Evolutionary conservation across 2,888 invertebrate species (phyloP).

Genomic region (Melolontha melolontha): DNA sequence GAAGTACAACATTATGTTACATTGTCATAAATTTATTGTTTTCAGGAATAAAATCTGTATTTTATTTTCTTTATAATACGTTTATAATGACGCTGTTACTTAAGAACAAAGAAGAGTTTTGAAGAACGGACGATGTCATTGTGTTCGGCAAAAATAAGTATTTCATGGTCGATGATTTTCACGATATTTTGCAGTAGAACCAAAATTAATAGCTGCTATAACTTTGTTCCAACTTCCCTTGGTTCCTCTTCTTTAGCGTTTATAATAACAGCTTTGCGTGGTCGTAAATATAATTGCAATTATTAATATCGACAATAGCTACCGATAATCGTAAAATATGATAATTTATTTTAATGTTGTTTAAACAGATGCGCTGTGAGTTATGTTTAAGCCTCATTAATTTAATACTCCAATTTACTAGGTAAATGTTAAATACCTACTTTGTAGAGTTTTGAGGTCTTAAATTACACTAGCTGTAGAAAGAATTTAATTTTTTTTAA

Average conservation of each 20-base stretch:
- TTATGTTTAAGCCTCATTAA: neutral
- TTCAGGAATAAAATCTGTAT: too few species aligned
- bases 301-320: neutral
- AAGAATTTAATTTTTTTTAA: neutral
- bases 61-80: too few species aligned
- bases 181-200: neutral
- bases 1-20: too few species aligned
- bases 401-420: too few species aligned
- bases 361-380: neutral
- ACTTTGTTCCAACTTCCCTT: slow-evolving; percentile 6
- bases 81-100: too few species aligned
- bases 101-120: too few species aligned
- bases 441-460: neutral
- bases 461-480: neutral
- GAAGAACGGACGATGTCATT: too few species aligned
- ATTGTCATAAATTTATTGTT: too few species aligned
- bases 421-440: neutral
- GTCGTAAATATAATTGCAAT: slow-evolving; percentile 17
- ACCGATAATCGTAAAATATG: slow-evolving; percentile 1
- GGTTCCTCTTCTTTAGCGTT: neutral
- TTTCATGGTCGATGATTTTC: too few species aligned
- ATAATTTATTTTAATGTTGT: neutral
- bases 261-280: slow-evolving; percentile 15
- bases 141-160: too few species aligned
- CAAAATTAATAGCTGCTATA: slow-evolving; percentile 14